A percentile compares a stretch with the other conserved stretches of the same genome.
phyloP scores from a whole-genome alignment of 2,113 vertebrate genomes.

The Hystrix brachyura region DNA sequence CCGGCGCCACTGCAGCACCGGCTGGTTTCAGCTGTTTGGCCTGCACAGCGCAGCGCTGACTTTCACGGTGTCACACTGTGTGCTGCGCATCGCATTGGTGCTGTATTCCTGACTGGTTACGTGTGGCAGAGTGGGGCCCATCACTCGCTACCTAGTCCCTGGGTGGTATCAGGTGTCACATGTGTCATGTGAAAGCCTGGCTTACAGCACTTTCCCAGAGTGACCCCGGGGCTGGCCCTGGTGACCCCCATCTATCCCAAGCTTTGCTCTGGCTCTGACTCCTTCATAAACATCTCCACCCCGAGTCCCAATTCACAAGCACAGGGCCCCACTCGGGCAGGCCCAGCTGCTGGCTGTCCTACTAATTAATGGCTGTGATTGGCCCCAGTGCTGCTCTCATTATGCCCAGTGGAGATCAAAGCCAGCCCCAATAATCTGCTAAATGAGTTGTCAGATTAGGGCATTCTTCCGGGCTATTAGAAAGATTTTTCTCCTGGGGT shows the following conservation, averaged over 20 bases:
- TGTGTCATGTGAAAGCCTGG: not conserved
- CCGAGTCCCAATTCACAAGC: constrained; percentile 73
- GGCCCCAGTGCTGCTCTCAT: constrained; percentile 87
- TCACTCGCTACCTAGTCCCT: not conserved
- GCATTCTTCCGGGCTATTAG: constrained; percentile 92
- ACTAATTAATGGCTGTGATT: constrained; percentile 92
- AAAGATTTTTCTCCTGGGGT: constrained; percentile 89
- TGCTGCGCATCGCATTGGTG: fast-evolving
- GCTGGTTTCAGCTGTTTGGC: not conserved
- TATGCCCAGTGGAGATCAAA: constrained; percentile 92
- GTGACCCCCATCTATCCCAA: constrained; percentile 68
- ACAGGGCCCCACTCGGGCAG: constrained; percentile 84
- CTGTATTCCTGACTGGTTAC: not conserved
- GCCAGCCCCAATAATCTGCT: constrained; percentile 90
- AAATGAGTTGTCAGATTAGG: constrained; percentile 92
- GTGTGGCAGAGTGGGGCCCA: not conserved
- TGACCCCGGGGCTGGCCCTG: not conserved
- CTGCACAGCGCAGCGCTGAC: fast-evolving
- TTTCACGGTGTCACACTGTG: fast-evolving
- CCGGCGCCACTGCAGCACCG: not conserved
- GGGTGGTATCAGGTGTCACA: not conserved
- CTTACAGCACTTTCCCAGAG: constrained; percentile 72
- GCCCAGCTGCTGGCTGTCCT: constrained; percentile 86
- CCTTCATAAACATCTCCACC: constrained; percentile 75
- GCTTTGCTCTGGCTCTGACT: constrained; percentile 66